Conservation (phyloP, 2,888 invertebrate genomes). For the Catocala sponsa region DNA sequence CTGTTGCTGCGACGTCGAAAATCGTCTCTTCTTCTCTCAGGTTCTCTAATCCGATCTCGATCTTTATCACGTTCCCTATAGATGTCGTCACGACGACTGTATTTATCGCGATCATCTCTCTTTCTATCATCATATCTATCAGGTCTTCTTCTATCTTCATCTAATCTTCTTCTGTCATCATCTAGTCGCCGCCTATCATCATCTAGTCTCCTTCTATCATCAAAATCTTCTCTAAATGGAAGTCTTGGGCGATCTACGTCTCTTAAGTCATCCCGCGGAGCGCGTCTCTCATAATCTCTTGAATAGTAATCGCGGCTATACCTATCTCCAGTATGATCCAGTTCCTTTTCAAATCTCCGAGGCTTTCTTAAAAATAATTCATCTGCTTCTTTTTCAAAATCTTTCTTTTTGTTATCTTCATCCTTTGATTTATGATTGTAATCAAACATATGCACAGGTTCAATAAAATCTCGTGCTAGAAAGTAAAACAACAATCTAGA, state of each 20-base stretch:
- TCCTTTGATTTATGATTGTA: slow-evolving; percentile 90
- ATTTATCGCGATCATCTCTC: slow-evolving; percentile 63
- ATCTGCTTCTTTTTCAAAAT: slow-evolving; percentile 77
- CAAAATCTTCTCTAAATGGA: slow-evolving; percentile 51
- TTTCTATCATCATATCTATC: slow-evolving; percentile 59
- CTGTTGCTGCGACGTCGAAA: slow-evolving; percentile 64
- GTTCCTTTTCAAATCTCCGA: slow-evolving; percentile 60
- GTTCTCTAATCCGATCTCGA: slow-evolving; percentile 54
- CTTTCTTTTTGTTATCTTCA: slow-evolving; percentile 67
- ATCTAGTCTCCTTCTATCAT: slow-evolving; percentile 36
- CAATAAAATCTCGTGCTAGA: slow-evolving; percentile 86
- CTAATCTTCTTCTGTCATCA: slow-evolving; percentile 27
- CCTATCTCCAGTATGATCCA: slow-evolving; percentile 57
- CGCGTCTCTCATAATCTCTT: slow-evolving; percentile 62
- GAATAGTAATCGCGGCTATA: slow-evolving; percentile 58
- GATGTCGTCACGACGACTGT: slow-evolving; percentile 46
- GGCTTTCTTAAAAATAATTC: slow-evolving; percentile 71
- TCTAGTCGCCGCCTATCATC: slow-evolving; percentile 50
- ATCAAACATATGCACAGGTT: slow-evolving; percentile 91
- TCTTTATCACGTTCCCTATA: slow-evolving; percentile 57
- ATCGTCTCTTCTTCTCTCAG: slow-evolving; percentile 40
- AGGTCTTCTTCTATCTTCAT: slow-evolving; percentile 50
- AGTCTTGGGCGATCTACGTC: slow-evolving; percentile 42
- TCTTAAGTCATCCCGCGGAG: slow-evolving; percentile 55
- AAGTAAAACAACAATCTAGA: slow-evolving; percentile 18